phyloP scores from a whole-genome alignment of 1,140 invertebrate genomes.

The Neodiprion lecontei region DNA sequence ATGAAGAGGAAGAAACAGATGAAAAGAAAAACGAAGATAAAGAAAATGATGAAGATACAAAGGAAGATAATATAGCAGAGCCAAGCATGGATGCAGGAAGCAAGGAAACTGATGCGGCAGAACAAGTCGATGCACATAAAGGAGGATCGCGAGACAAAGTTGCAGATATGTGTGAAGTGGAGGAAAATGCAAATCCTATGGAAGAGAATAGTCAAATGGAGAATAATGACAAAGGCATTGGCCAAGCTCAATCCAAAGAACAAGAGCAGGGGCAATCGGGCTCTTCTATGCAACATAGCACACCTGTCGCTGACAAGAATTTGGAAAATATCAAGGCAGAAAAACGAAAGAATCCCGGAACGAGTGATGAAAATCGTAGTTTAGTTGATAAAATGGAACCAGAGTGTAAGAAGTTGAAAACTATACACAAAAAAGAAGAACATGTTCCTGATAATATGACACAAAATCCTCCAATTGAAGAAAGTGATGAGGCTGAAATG shows the following conservation, averaged over 20 bases:
- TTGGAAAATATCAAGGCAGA: constrained; percentile 45
- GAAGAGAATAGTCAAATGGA: constrained; percentile 55
- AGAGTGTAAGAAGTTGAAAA: constrained; percentile 64
- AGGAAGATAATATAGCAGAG: constrained; percentile 49
- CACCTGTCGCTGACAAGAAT: constrained; percentile 34
- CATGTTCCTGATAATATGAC: constrained; percentile 61
- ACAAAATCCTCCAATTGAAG: constrained; percentile 57
- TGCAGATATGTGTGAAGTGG: constrained; percentile 31
- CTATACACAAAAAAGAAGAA: constrained; percentile 54
- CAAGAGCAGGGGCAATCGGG: constrained; percentile 59
- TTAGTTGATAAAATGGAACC: constrained; percentile 57
- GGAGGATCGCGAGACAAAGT: constrained; percentile 53
- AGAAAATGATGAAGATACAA: constrained; percentile 51
- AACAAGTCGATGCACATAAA: constrained; percentile 45
- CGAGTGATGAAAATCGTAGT: constrained; percentile 58
- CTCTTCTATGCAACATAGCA: constrained; percentile 45
- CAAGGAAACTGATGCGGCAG: constrained; percentile 52
- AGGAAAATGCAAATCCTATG: constrained; percentile 33
- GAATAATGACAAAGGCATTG: constrained; percentile 59
- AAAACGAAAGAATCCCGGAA: constrained; percentile 58
- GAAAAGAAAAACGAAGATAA: constrained; percentile 46
- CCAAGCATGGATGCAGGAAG: constrained; percentile 45
- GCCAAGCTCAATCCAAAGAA: constrained; percentile 61
- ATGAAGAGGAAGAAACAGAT: constrained; percentile 49
- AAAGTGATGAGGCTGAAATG: constrained; percentile 68